Evolutionary conservation across 2,888 invertebrate species (phyloP).

Genomic region (Pandemis heparana): DNA sequence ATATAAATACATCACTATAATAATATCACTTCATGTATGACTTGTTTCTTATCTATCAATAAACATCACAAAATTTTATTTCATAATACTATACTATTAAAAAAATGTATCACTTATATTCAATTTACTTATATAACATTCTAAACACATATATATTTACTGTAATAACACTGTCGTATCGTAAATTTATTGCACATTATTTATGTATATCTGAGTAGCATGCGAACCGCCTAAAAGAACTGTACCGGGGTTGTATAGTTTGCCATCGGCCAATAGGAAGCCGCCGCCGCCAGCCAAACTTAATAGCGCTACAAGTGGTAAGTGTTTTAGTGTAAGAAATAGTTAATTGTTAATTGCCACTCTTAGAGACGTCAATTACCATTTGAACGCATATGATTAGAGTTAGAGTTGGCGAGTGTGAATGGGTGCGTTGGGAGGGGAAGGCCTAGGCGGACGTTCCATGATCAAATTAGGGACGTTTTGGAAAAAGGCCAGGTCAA

Average conservation of each 20-base stretch:
- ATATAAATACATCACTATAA: neutral
- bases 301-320: constrained; percentile 67
- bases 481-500: too few relatives aligned
- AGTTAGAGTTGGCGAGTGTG: too few relatives aligned
- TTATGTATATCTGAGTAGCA: constrained; percentile 54
- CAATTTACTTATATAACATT: neutral
- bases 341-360: neutral
- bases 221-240: constrained; percentile 73
- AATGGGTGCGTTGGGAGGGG: too few relatives aligned
- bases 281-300: constrained; percentile 77
- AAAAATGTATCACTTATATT: neutral
- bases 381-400: too few relatives aligned
- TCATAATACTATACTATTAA: neutral
- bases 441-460: too few relatives aligned
- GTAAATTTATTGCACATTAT: neutral
- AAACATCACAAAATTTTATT: neutral
- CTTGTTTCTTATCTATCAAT: neutral
- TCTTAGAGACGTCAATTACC: too few relatives aligned
- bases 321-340: constrained; percentile 49
- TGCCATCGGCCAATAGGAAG: constrained; percentile 70
- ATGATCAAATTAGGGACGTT: too few relatives aligned
- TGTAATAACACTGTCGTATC: neutral
- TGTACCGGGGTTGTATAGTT: constrained; percentile 69
- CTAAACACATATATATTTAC: neutral
- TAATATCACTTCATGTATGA: neutral